Conservation (phyloP, 2,797 vertebrate species). For the Novumbra hubbsi region DNA sequence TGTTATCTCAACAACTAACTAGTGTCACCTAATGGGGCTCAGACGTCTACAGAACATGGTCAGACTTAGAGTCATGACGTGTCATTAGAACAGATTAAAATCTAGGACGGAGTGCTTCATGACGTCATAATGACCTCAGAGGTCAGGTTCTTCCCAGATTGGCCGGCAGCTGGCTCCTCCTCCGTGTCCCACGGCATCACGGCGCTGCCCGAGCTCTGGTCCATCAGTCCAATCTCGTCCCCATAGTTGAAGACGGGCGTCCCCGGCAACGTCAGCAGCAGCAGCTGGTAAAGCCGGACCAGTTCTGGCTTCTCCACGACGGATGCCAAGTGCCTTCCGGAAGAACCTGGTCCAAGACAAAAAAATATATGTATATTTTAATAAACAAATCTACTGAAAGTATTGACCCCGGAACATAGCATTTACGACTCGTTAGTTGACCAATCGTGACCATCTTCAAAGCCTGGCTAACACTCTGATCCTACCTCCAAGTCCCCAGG, state of each 20-base stretch:
- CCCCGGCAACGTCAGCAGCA: constrained; percentile 84
- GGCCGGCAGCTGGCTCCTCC: constrained; percentile 45
- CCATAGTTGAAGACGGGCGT: constrained; percentile 85
- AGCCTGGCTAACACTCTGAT: neutral
- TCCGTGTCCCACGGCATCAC: constrained; percentile 71
- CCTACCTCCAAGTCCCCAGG: constrained; percentile 63
- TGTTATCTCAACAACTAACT: too few species aligned
- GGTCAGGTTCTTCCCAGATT: constrained; percentile 40
- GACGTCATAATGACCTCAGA: constrained; percentile 49
- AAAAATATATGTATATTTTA: neutral
- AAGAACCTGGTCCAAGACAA: constrained; percentile 19
- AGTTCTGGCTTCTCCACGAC: constrained; percentile 30
- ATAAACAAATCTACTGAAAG: neutral
- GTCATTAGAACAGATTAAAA: too few species aligned
- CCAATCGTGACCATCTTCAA: too few species aligned
- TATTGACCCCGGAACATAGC: too few species aligned
- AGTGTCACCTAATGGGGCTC: too few species aligned
- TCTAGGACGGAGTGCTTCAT: neutral
- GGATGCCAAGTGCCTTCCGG: constrained; percentile 55
- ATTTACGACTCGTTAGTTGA: too few species aligned
- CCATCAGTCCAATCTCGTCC: constrained; percentile 81
- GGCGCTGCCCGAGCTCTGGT: constrained; percentile 33
- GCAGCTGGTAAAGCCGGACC: constrained; percentile 77
- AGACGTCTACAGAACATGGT: too few species aligned
- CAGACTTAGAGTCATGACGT: too few species aligned